Percentiles rank a stretch among this genome's conserved stretches.
Evolutionary conservation across 2,113 vertebrate genomes (phyloP).

Genomic region (Thryonomys swinderianus): DNA sequence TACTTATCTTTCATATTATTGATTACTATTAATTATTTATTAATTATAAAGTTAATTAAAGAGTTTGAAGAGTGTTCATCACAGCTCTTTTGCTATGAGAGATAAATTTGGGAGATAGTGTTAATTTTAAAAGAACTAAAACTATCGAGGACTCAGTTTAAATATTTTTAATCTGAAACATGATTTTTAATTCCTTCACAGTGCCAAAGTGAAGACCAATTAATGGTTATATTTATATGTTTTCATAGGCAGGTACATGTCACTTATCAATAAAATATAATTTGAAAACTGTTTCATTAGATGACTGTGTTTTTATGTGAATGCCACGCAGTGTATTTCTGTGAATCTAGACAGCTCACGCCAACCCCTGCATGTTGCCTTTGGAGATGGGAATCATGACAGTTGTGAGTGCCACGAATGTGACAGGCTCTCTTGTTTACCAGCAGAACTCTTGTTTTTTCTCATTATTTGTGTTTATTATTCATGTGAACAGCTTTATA

Average conservation of each 20-base stretch:
- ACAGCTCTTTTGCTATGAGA: neutral
- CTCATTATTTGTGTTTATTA: too few relatives aligned
- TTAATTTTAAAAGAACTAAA: neutral
- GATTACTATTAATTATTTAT: neutral
- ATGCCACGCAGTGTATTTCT: fast-evolving
- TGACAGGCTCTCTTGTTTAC: neutral
- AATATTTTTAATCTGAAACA: neutral
- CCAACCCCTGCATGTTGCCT: neutral
- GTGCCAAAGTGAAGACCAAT: neutral
- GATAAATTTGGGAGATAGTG: neutral
- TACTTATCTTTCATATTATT: neutral
- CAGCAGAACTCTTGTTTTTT: neutral
- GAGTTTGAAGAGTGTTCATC: neutral
- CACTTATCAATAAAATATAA: neutral
- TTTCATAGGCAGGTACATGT: neutral
- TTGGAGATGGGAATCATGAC: neutral
- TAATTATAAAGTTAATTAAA: neutral
- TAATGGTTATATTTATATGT: neutral
- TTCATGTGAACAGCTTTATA: too few relatives aligned
- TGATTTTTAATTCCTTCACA: neutral
- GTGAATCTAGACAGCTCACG: too few relatives aligned
- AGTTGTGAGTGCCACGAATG: neutral
- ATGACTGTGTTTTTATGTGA: neutral
- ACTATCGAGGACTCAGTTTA: neutral
- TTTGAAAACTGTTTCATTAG: neutral